Evolutionary conservation across 1,140 invertebrate genomes (phyloP).

Genomic region (Bacillus rossius): DNA sequence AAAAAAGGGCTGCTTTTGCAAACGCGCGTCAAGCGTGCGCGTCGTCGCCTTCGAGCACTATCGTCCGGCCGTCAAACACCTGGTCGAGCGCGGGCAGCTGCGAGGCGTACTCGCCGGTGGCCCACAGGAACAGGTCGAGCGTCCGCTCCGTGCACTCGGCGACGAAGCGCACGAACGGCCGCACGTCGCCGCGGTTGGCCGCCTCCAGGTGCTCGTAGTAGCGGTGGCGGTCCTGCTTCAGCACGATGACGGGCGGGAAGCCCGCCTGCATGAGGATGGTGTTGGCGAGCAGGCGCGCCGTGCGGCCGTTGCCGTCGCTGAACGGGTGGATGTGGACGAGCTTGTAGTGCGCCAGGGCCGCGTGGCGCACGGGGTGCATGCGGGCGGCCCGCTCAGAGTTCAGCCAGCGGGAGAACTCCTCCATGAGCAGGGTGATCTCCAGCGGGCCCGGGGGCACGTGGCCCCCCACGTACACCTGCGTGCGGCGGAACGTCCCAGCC

Average conservation of each 20-base stretch:
- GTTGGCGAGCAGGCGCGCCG: conserved; percentile 93
- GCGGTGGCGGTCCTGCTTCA: conserved; percentile 80
- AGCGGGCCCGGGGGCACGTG: conserved; percentile 82
- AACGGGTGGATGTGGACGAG: conserved; percentile 94
- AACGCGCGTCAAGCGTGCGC: too few species aligned
- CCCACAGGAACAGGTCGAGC: conserved; percentile 88
- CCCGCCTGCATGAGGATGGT: conserved; percentile 96
- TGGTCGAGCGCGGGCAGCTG: conserved; percentile 43
- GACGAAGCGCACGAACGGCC: conserved; percentile 93
- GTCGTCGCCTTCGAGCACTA: conserved; percentile 9
- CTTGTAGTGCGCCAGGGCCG: conserved; percentile 59
- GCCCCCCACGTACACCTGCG: conserved; percentile 90
- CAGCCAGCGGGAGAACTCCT: conserved; percentile 83
- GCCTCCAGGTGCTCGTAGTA: conserved; percentile 85
- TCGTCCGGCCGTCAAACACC: conserved; percentile 12
- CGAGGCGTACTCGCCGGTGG: conserved; percentile 52
- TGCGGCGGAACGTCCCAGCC: conserved; percentile 74
- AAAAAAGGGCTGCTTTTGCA: too few species aligned
- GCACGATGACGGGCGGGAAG: conserved; percentile 92
- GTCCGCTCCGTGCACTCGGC: conserved; percentile 91
- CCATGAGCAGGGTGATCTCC: conserved; percentile 76
- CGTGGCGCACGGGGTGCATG: conserved; percentile 81
- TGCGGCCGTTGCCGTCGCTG: conserved; percentile 90
- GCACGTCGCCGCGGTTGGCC: conserved; percentile 87
- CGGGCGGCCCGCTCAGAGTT: conserved; percentile 79